These are phyloP conservation scores for Nansenia antarctica DNA, from an alignment of 2,113 vertebrate genomes.

Conservation along the genomic window DNA sequence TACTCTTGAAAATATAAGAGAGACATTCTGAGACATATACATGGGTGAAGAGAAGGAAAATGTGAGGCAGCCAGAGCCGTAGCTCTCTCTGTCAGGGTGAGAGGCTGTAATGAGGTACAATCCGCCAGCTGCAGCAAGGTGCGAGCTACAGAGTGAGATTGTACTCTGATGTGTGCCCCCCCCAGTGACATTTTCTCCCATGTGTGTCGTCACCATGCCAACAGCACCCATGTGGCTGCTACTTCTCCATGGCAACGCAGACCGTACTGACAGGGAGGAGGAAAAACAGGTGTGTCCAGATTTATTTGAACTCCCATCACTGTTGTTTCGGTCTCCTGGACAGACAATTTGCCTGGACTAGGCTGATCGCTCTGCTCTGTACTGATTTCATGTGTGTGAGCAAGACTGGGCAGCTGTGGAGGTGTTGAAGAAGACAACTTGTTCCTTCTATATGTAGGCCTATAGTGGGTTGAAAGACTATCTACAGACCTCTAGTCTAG, in stretches of 20 bases:
- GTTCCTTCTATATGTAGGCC: background rate
- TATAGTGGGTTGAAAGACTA: background rate
- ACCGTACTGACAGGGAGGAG: constrained; percentile 24
- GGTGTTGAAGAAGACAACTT: background rate
- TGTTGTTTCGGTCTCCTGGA: background rate
- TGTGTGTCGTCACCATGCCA: constrained; percentile 52
- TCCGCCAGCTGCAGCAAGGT: background rate
- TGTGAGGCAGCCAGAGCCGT: background rate
- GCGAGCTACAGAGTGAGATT: background rate
- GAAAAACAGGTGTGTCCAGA: constrained; percentile 44
- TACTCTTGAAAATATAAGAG: background rate
- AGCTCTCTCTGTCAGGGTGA: background rate
- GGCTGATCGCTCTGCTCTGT: background rate
- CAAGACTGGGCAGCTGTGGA: background rate
- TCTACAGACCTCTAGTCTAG: background rate
- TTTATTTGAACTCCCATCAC: constrained; percentile 2
- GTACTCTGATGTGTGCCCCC: constrained; percentile 11
- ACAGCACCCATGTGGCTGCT: constrained; percentile 40
- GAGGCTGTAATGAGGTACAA: background rate
- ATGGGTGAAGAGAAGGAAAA: background rate
- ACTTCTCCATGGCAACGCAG: constrained; percentile 55
- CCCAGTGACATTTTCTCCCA: constrained; percentile 41
- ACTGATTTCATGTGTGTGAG: background rate
- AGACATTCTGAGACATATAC: background rate
- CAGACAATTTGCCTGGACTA: background rate